A percentile compares a stretch with the other conserved stretches of the same genome.
phyloP scores from a whole-genome alignment of 2,797 vertebrate genomes.

The Mionectes olivaceus region DNA sequence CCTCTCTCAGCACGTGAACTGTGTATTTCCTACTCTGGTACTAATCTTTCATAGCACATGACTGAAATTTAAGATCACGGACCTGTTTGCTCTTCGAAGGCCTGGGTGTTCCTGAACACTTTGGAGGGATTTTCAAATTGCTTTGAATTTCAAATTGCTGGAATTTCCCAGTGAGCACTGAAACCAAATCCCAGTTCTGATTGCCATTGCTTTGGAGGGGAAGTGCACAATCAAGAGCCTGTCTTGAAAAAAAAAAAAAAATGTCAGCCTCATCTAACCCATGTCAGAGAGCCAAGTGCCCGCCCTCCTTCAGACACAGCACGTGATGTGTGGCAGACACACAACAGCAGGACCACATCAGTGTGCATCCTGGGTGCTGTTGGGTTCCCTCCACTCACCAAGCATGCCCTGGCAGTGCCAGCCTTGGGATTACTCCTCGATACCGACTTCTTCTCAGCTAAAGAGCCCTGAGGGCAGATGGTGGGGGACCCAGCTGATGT shows the following conservation, averaged over 20 bases:
- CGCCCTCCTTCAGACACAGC: background rate
- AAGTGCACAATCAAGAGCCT: background rate
- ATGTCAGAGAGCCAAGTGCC: background rate
- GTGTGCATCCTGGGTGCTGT: fast-evolving
- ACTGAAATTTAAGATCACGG: background rate
- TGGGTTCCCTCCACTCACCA: background rate
- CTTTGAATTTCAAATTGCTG: no score
- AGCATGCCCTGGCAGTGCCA: fast-evolving
- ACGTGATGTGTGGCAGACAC: fast-evolving
- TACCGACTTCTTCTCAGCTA: background rate
- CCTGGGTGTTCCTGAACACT: background rate
- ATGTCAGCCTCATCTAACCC: background rate
- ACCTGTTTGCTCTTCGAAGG: background rate
- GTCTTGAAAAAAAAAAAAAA: background rate
- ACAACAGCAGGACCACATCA: background rate
- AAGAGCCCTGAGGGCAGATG: background rate
- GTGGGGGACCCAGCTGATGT: background rate
- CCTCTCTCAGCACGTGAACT: background rate
- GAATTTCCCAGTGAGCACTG: fast-evolving
- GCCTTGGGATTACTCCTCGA: background rate
- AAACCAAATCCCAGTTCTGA: background rate
- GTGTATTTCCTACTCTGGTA: background rate
- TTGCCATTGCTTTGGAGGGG: fast-evolving
- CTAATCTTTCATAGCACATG: background rate
- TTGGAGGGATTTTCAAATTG: background rate